A percentile compares a stretch with the other conserved stretches of the same genome.
Conservation (phyloP, 2,888 invertebrate genomes). For the Xylophagus ater region DNA sequence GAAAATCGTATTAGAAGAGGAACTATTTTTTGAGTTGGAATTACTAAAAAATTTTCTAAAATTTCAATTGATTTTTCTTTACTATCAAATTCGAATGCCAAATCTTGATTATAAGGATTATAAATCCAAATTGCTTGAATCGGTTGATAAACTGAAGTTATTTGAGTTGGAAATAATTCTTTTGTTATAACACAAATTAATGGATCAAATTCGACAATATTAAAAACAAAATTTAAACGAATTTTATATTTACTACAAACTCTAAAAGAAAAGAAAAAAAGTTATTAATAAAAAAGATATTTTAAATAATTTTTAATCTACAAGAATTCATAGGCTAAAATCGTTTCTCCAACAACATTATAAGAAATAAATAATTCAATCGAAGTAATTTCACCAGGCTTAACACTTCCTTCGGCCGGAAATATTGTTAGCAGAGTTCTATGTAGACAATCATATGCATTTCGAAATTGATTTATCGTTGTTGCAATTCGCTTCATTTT, state of each 20-base stretch:
- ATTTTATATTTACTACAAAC: constrained; percentile 1
- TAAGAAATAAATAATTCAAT: constrained; percentile 10
- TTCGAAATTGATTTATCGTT: constrained; percentile 10
- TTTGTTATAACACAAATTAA: constrained; percentile 11
- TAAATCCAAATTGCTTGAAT: constrained; percentile 15
- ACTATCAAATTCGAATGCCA: constrained; percentile 8
- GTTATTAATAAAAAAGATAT: neutral
- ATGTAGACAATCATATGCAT: constrained; percentile 11
- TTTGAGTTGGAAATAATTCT: constrained; percentile 9
- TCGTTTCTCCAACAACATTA: constrained; percentile 8
- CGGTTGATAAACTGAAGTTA: neutral
- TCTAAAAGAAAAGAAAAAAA: neutral
- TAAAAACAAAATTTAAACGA: constrained; percentile 7
- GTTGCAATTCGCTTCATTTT: constrained; percentile 3
- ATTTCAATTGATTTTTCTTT: constrained; percentile 1
- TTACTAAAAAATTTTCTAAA: neutral
- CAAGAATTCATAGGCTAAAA: constrained; percentile 11
- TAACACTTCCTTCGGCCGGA: constrained; percentile 3
- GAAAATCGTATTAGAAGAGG: constrained; percentile 5
- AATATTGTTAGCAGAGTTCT: constrained; percentile 9
- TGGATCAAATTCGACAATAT: constrained; percentile 14
- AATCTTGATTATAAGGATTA: constrained; percentile 13
- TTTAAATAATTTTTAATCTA: constrained; percentile 2
- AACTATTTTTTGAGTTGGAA: neutral
- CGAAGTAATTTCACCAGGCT: neutral